Conservation (phyloP, 2,113 vertebrate species). For the Anoplopoma fimbria region DNA sequence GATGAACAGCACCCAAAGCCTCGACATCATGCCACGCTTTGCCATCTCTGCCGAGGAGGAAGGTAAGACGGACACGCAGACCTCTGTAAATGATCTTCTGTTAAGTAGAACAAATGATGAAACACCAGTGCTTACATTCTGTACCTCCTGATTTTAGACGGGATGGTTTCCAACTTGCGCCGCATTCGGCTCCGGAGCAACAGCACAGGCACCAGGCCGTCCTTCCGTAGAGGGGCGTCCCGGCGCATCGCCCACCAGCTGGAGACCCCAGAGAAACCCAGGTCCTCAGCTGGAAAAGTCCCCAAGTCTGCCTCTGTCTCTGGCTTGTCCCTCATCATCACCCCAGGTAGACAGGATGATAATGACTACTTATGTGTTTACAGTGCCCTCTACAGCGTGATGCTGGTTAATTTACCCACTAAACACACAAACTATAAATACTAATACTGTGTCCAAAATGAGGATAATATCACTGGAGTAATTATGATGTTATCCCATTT, state of each 20-base stretch:
- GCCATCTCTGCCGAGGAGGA: conserved; percentile 92
- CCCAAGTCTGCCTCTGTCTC: conserved; percentile 95
- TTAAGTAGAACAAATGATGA: not conserved
- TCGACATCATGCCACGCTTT: conserved; percentile 91
- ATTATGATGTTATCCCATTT: not conserved
- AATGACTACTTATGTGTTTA: conserved; percentile 41
- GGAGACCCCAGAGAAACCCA: conserved; percentile 84
- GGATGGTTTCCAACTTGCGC: conserved; percentile 84
- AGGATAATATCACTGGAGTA: not conserved
- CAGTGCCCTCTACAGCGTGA: conserved; percentile 66
- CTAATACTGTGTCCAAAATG: not conserved
- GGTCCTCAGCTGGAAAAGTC: conserved; percentile 79
- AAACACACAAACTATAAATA: conserved; percentile 3
- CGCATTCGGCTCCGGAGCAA: conserved; percentile 93
- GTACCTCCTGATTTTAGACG: conserved; percentile 51
- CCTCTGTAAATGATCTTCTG: not conserved
- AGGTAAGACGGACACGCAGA: conserved; percentile 56
- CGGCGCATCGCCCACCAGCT: conserved; percentile 83
- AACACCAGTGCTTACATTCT: not conserved
- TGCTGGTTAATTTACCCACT: not conserved
- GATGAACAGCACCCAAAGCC: conserved; percentile 88
- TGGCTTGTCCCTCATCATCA: conserved; percentile 92
- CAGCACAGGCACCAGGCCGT: conserved; percentile 91
- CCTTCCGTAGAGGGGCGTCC: conserved; percentile 81
- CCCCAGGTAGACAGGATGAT: conserved; percentile 83